A percentile compares a stretch with the other conserved stretches of the same genome.
Conservation (phyloP, 2,113 vertebrate genomes). For the Pundamilia nyererei region DNA sequence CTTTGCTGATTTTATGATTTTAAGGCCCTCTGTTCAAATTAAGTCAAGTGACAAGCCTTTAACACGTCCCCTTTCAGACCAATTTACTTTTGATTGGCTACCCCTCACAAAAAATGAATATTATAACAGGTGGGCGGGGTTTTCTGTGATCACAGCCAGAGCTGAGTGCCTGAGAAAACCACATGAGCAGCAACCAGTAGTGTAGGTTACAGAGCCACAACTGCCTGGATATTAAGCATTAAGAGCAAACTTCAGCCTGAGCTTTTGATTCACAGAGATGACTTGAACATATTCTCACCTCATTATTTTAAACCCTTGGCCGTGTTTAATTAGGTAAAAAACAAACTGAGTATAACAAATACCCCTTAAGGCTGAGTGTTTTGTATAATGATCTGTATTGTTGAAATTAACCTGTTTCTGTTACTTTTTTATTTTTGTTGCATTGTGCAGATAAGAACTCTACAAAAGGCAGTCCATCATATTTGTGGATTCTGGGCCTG, state of each 20-base stretch:
- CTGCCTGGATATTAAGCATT: rapidly evolving
- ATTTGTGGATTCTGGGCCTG: slow-evolving; percentile 60
- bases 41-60: not conserved
- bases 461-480: rapidly evolving
- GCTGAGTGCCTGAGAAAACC: not conserved
- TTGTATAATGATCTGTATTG: rapidly evolving
- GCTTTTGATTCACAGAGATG: not conserved
- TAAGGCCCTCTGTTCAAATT: not conserved
- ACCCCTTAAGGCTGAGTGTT: not conserved
- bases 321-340: rapidly evolving
- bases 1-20: not conserved
- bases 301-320: rapidly evolving
- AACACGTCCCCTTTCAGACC: rapidly evolving
- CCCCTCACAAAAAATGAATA: rapidly evolving
- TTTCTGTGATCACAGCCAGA: not conserved
- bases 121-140: rapidly evolving
- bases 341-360: rapidly evolving
- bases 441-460: not conserved
- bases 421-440: not conserved
- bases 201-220: not conserved
- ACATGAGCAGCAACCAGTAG: not conserved
- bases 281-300: not conserved
- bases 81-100: not conserved
- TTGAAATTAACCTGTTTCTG: not conserved
- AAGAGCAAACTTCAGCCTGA: rapidly evolving